Evolutionary conservation across 1,140 invertebrate genomes (phyloP).

Genomic region (Brachionus plicatilis): DNA sequence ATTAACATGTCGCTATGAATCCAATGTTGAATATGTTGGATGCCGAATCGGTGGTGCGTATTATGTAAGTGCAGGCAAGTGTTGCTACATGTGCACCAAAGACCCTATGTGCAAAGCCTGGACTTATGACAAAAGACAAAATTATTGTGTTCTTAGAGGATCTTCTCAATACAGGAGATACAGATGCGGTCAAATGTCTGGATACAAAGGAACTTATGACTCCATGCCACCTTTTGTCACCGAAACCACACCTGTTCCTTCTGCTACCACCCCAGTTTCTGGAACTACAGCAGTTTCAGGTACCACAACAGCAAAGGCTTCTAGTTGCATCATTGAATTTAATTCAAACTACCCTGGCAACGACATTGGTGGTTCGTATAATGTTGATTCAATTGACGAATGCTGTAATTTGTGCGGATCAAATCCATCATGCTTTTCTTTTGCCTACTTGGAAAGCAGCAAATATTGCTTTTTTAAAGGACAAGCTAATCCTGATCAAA

Average conservation of each 20-base stretch:
- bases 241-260: neutral
- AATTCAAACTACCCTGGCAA: slow-evolving; percentile 3
- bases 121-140: neutral
- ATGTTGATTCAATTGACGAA: neutral
- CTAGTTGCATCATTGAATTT: slow-evolving; percentile 4
- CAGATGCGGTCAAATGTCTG: neutral
- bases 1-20: slow-evolving; percentile 6
- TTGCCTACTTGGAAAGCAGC: neutral
- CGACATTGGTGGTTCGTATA: slow-evolving; percentile 7
- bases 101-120: neutral
- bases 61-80: neutral
- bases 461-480: slow-evolving; percentile 39
- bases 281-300: neutral
- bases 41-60: neutral
- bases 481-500: neutral
- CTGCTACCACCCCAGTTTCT: neutral
- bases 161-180: neutral
- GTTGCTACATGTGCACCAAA: neutral
- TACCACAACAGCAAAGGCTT: neutral
- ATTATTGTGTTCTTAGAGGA: neutral
- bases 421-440: slow-evolving; percentile 1
- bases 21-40: slow-evolving; percentile 14
- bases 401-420: slow-evolving; percentile 24
- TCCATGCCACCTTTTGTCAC: neutral
- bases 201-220: neutral